Evolutionary conservation across 2,888 invertebrate species (phyloP), one percentile per base, ranked within the genome.

Genomic region (Campaea margaritaria): DNA sequence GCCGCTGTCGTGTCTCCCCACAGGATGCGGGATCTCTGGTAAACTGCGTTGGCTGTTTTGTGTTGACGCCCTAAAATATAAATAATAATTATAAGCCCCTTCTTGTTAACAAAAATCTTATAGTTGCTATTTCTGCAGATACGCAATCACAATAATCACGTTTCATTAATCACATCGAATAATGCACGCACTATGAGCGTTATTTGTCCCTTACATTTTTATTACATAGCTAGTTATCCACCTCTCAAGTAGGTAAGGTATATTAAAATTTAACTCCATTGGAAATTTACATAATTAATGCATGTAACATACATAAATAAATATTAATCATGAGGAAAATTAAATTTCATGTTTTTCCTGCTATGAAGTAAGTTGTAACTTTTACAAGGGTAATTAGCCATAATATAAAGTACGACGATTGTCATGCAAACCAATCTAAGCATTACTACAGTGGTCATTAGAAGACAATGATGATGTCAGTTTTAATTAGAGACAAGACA

Each of bases 1-100:
- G 2, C 95, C 95, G 64, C 91, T 89, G 71, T 93, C 94, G 65
- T 93, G 93, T 73, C 95, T 94, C 36, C 95, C 95, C 28, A 95
- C 94, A 9, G 97, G 96, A 36, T 92, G 91, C 0, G 93, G 93
- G 76, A 97, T 96, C 82, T 97, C 97, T 27, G 97, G 97, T 65
- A 97, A 92, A 87, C 97, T 97, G 73, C 97, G 93, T 77, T 96
- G 96, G 62, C 91, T 93, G 78, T 93, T 93, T 68, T 93, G 93
- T 27, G 92, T 89, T 39, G 93, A 93, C 45, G 92, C 92, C 75
- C 93, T 93, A 9, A 75, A 62, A 68, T 64, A n/a, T 31, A 13
- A 28, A 2, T 16, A 41, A 46, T 45, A n/a, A n/a, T 36, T n/a
- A 12, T 11, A n/a, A n/a, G 34, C 34, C 34, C 10, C 34, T n/a